Evolutionary conservation across 2,113 vertebrate species (phyloP).

Genomic region (Otis tarda): DNA sequence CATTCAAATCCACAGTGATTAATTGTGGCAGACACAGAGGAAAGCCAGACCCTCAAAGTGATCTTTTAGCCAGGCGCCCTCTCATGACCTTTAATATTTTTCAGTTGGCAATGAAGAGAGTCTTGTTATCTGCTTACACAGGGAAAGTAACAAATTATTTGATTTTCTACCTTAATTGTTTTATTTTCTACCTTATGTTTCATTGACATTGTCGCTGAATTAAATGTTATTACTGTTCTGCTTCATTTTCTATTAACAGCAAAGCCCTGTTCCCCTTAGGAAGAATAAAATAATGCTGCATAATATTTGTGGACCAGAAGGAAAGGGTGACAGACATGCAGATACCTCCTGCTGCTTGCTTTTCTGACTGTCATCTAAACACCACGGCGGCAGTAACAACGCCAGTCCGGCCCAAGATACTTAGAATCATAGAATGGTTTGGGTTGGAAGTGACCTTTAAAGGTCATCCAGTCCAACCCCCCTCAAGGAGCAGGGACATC

Average conservation of each 20-base stretch:
- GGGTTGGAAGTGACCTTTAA: too few species aligned
- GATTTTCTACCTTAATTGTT: not conserved
- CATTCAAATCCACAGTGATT: not conserved
- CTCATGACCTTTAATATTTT: not conserved
- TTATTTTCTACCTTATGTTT: not conserved
- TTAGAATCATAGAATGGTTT: too few species aligned
- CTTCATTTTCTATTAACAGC: not conserved
- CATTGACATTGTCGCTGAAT: rapidly evolving
- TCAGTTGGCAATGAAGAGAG: not conserved
- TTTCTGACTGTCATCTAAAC: not conserved
- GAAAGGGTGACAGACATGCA: not conserved
- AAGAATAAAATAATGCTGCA: not conserved
- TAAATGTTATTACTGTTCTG: not conserved
- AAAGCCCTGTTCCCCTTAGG: not conserved
- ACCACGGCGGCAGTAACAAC: not conserved
- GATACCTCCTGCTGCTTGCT: not conserved
- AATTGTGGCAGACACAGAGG: not conserved
- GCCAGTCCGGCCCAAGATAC: not conserved
- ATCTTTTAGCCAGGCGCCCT: not conserved
- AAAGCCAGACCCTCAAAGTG: not conserved
- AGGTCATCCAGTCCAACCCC: too few species aligned
- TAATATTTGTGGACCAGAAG: not conserved
- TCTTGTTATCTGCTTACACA: not conserved
- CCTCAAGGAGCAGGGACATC: too few species aligned
- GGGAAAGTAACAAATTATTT: not conserved